Percentiles rank a stretch among this genome's conserved stretches.
Conservation (phyloP, 1,140 invertebrate species). For the Euura lappo region DNA sequence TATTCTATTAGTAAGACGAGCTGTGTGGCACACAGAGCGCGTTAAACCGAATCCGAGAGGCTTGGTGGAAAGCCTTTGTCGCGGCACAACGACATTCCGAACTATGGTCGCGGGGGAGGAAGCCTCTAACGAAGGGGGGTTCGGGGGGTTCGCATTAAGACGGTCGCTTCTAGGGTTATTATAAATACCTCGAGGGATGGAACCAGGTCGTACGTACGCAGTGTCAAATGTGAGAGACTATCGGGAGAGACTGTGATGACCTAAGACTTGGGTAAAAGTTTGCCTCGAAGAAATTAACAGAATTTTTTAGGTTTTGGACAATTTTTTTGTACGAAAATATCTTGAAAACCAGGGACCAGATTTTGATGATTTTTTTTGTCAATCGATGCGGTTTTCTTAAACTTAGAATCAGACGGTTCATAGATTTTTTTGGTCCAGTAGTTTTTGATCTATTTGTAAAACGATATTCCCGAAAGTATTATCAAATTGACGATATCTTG, state of each 20-base stretch:
- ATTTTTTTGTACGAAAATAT: too few species aligned
- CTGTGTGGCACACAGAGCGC: not conserved
- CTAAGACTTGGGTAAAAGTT: not conserved
- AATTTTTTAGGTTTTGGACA: too few species aligned
- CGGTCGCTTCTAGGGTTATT: constrained; percentile 10
- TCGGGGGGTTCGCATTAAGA: constrained; percentile 8
- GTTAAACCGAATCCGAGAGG: not conserved
- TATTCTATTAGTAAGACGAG: not conserved
- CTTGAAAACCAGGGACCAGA: too few species aligned
- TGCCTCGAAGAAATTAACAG: not conserved
- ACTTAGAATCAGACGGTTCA: too few species aligned
- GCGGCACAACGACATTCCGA: constrained; percentile 6
- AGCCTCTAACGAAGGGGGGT: not conserved
- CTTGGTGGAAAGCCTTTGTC: not conserved
- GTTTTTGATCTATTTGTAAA: too few species aligned
- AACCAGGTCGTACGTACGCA: too few species aligned
- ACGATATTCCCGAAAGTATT: too few species aligned
- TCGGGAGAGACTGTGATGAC: not conserved
- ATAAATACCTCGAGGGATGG: constrained; percentile 11
- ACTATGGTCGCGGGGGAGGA: not conserved
- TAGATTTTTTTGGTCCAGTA: too few species aligned
- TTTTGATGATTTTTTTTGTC: too few species aligned
- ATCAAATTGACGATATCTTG: too few species aligned
- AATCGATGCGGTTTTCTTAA: too few species aligned
- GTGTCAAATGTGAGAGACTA: too few species aligned